Evolutionary conservation across 2,888 invertebrate species (phyloP).

Genomic region (Idaea straminata): DNA sequence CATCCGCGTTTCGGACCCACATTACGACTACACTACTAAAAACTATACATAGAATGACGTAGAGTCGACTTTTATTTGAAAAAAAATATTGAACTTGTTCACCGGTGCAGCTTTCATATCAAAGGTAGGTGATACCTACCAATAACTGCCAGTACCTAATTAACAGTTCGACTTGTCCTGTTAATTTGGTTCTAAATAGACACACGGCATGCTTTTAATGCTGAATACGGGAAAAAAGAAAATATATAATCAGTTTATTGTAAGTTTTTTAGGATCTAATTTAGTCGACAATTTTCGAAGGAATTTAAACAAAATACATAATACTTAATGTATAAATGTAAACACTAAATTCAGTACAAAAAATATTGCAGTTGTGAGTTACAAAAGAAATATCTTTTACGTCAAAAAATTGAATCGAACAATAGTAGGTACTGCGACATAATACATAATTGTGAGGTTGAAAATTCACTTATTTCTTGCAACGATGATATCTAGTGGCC

Average conservation of each 20-base stretch:
- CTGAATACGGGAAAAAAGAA: no score
- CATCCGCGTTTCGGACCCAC: slow-evolving; percentile 63
- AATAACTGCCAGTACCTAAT: background rate
- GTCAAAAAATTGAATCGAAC: background rate
- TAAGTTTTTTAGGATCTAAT: no score
- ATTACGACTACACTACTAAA: slow-evolving; percentile 32
- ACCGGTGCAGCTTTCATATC: no score
- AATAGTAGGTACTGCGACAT: slow-evolving; percentile 10
- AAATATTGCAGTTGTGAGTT: slow-evolving; percentile 20
- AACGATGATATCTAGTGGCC: slow-evolving; percentile 32
- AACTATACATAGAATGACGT: background rate
- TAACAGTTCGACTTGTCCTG: no score
- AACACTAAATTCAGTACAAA: slow-evolving; percentile 30
- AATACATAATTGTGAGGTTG: slow-evolving; percentile 9
- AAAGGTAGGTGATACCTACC: background rate
- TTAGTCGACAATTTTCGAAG: no score
- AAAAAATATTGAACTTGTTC: background rate
- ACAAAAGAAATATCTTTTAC: slow-evolving; percentile 13
- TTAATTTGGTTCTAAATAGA: no score
- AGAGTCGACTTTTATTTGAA: background rate
- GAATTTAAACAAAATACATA: no score
- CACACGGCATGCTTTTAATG: no score
- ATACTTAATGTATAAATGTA: slow-evolving; percentile 16
- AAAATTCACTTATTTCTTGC: slow-evolving; percentile 19
- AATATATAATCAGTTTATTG: no score